Conservation (phyloP, 2,797 vertebrate species). For the Spinus pinus region DNA sequence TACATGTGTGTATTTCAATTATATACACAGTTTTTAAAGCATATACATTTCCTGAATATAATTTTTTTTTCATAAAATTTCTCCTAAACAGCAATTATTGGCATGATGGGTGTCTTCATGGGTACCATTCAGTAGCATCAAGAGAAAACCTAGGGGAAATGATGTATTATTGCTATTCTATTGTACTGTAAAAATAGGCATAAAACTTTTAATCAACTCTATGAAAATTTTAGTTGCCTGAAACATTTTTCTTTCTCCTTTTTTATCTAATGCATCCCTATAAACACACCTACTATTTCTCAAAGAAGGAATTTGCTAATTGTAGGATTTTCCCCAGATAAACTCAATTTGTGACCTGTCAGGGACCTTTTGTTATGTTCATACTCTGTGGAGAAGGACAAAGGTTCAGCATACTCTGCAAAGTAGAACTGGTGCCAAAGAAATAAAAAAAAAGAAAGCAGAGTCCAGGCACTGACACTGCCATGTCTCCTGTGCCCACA, state of each 20-base stretch:
- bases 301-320: neutral
- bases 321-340: neutral
- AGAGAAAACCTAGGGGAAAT: neutral
- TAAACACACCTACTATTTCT: neutral
- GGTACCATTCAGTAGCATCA: neutral
- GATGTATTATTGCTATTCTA: neutral
- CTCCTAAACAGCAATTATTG: neutral
- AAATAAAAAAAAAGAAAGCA: neutral
- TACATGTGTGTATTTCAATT: neutral
- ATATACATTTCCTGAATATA: neutral
- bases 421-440: neutral
- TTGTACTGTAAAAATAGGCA: neutral
- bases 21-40: rapidly evolving
- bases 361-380: neutral
- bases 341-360: neutral
- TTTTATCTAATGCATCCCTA: neutral
- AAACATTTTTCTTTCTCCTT: neutral
- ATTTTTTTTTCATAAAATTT: neutral
- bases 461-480: neutral
- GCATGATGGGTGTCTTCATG: neutral
- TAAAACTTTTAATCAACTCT: neutral
- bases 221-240: neutral
- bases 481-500: neutral
- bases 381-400: neutral
- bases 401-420: neutral